Conservation (phyloP, 2,797 vertebrate genomes). For the Malurus leucopterus region DNA sequence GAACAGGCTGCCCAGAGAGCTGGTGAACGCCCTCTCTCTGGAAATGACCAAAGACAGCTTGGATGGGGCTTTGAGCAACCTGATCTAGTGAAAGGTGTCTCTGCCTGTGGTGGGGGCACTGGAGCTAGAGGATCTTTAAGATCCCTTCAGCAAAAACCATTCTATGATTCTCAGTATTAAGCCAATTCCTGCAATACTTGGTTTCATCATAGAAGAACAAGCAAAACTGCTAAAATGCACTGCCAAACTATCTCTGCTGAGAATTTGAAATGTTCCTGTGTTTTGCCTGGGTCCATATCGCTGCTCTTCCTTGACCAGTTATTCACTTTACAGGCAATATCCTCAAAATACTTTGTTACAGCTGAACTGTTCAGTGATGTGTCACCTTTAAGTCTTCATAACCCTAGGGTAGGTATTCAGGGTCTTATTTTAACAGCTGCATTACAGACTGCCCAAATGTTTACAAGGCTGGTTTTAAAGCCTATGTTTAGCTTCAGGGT, state of each 20-base stretch:
- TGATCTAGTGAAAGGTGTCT: background rate
- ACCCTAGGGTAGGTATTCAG: background rate
- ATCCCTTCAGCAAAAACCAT: background rate
- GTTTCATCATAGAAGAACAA: background rate
- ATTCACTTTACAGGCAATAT: background rate
- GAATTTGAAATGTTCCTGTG: background rate
- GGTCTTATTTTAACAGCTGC: background rate
- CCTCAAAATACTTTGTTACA: background rate
- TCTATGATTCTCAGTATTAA: background rate
- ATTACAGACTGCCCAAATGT: background rate
- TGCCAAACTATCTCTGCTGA: background rate
- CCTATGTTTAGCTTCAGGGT: background rate
- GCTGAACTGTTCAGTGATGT: background rate
- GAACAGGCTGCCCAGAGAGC: background rate
- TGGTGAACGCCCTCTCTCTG: background rate
- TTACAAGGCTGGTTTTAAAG: slow-evolving; percentile 2
- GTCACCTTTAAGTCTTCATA: background rate
- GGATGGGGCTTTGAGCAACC: background rate
- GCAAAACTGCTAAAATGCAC: background rate
- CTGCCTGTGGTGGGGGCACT: too few species aligned
- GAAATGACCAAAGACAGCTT: background rate
- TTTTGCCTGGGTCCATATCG: background rate
- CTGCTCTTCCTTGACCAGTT: background rate
- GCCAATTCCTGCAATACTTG: background rate
- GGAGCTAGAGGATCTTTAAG: background rate